Conservation (phyloP, 2,113 vertebrate genomes). For the Rhabdomys dilectus region DNA sequence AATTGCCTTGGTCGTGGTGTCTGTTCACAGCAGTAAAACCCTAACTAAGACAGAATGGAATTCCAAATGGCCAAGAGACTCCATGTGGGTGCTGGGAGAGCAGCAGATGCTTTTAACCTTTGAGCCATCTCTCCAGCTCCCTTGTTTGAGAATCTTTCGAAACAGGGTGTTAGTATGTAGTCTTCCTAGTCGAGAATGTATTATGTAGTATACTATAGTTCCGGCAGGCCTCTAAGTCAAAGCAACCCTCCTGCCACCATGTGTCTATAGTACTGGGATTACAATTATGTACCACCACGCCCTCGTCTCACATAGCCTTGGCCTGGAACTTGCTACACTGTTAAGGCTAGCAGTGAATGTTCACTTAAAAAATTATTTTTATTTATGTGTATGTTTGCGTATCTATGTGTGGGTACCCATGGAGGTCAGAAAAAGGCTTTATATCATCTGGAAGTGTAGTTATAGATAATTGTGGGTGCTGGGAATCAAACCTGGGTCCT, state of each 20-base stretch:
- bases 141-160: neutral
- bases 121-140: neutral
- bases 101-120: neutral
- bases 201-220: neutral
- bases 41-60: no score
- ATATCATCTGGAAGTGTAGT: rapidly evolving
- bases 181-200: neutral
- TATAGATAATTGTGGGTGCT: neutral
- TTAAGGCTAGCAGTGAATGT: neutral
- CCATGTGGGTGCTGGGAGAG: neutral
- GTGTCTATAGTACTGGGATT: neutral
- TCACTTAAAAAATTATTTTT: neutral
- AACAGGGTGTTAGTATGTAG: neutral
- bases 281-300: neutral
- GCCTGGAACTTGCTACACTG: neutral
- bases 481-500: neutral
- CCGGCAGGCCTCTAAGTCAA: neutral
- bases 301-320: neutral
- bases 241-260: neutral
- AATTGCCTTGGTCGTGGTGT: no score
- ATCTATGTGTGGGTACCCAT: neutral
- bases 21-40: no score
- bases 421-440: neutral
- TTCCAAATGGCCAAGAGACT: neutral
- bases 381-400: neutral